phyloP scores from a whole-genome alignment of 2,113 vertebrate genomes.

The Garra rufa region DNA sequence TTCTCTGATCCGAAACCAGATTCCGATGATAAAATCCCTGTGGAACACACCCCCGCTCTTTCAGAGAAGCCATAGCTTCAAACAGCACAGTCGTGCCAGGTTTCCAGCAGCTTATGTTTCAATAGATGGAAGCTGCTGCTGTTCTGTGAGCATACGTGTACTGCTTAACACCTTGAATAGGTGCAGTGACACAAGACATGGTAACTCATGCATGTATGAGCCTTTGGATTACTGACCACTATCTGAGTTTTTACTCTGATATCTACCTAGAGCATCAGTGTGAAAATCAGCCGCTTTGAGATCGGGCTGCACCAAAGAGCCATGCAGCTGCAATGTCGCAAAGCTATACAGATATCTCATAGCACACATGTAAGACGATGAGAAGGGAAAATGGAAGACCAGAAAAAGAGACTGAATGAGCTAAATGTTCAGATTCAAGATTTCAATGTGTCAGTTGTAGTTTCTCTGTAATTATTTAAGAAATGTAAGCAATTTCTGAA shows the following conservation, averaged over 20 bases:
- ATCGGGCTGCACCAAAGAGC: conserved; percentile 39
- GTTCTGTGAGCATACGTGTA: background rate
- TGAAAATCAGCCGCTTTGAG: conserved; percentile 62
- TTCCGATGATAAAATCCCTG: conserved; percentile 16
- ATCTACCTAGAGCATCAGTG: conserved; percentile 57
- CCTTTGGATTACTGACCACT: conserved; percentile 51
- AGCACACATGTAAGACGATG: conserved; percentile 42
- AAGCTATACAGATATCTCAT: background rate
- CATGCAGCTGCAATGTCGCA: conserved; percentile 43
- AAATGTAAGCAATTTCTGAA: background rate
- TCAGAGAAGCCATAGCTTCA: conserved; percentile 10
- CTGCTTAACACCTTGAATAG: conserved; percentile 13
- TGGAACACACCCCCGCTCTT: background rate
- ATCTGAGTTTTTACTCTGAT: conserved; percentile 59
- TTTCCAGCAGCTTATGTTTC: background rate
- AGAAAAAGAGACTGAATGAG: no score
- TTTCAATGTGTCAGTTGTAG: background rate
- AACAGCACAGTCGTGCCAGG: background rate
- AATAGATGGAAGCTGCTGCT: background rate
- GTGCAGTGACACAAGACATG: conserved; percentile 1
- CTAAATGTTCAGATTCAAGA: background rate
- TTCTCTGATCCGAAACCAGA: conserved; percentile 12
- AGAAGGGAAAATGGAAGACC: background rate
- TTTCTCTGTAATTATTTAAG: background rate
- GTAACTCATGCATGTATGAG: conserved; percentile 24